Conservation (phyloP, 1,140 invertebrate species). For the Drosophila guanche region DNA sequence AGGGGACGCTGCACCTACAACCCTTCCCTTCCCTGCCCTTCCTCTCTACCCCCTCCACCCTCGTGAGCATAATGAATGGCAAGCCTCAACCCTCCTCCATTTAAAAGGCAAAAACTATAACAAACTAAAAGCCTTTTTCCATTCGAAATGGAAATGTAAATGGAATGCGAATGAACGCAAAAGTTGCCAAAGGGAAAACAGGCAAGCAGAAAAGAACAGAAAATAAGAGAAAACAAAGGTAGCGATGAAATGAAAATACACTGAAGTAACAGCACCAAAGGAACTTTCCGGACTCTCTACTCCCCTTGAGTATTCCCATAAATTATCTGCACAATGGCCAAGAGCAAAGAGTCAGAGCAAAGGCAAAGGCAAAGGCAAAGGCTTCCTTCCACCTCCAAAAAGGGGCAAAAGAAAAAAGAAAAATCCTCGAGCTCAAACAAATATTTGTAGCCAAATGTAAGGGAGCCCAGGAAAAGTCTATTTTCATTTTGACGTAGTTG, state of each 20-base stretch:
- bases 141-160: constrained; percentile 56
- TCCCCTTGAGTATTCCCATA: constrained; percentile 32
- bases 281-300: constrained; percentile 16
- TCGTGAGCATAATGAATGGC: background rate
- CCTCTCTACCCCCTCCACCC: too few species aligned
- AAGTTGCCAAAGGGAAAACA: constrained; percentile 69
- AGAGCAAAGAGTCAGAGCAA: constrained; percentile 50
- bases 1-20: constrained; percentile 9
- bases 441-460: background rate
- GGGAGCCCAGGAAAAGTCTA: constrained; percentile 53
- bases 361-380: constrained; percentile 60
- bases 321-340: constrained; percentile 70
- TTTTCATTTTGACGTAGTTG: constrained; percentile 76
- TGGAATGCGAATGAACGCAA: constrained; percentile 54
- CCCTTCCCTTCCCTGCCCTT: background rate
- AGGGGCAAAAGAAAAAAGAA: constrained; percentile 1
- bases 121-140: constrained; percentile 54
- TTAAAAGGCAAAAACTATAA: constrained; percentile 42
- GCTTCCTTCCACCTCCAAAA: background rate
- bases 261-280: constrained; percentile 25
- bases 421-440: background rate
- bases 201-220: constrained; percentile 19
- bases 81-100: constrained; percentile 5
- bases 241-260: constrained; percentile 48
- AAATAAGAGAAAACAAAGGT: constrained; percentile 36